phyloP scores from a whole-genome alignment of 2,797 vertebrate species.

The Gila robusta region DNA sequence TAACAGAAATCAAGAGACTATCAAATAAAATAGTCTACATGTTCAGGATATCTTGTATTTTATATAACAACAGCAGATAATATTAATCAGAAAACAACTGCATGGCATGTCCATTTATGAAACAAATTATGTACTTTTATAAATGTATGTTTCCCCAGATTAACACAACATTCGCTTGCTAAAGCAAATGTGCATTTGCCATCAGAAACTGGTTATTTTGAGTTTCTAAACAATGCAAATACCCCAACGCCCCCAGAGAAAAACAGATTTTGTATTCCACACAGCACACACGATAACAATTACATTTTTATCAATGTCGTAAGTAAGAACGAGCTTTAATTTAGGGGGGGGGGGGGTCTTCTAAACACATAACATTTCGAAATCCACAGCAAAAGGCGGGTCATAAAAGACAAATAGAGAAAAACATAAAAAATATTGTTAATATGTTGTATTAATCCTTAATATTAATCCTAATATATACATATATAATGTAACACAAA shows the following conservation, averaged over 20 bases:
- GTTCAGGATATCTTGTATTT: conserved; percentile 52
- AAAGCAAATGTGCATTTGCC: conserved; percentile 68
- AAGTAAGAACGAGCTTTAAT: conserved; percentile 63
- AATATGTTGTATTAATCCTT: not conserved
- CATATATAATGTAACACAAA: not conserved
- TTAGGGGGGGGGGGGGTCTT: conserved; percentile 61
- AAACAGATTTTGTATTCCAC: conserved; percentile 64
- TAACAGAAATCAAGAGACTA: no score
- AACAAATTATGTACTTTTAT: conserved; percentile 65
- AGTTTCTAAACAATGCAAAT: conserved; percentile 69
- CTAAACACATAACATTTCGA: conserved; percentile 62
- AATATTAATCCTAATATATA: not conserved
- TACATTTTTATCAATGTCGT: conserved; percentile 69
- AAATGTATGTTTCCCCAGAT: conserved; percentile 67
- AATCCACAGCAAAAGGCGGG: conserved; percentile 35
- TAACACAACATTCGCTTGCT: conserved; percentile 49
- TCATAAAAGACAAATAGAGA: conserved; percentile 11
- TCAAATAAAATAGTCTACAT: not conserved
- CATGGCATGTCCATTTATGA: conserved; percentile 64
- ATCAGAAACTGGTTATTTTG: conserved; percentile 65
- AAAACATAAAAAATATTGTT: not conserved
- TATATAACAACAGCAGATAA: conserved; percentile 59
- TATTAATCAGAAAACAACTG: conserved; percentile 63
- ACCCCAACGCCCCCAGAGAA: conserved; percentile 48
- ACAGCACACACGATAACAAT: conserved; percentile 63